phyloP scores from a whole-genome alignment of 92 coral and sea anemone genomes.

The Siderastrea siderea region DNA sequence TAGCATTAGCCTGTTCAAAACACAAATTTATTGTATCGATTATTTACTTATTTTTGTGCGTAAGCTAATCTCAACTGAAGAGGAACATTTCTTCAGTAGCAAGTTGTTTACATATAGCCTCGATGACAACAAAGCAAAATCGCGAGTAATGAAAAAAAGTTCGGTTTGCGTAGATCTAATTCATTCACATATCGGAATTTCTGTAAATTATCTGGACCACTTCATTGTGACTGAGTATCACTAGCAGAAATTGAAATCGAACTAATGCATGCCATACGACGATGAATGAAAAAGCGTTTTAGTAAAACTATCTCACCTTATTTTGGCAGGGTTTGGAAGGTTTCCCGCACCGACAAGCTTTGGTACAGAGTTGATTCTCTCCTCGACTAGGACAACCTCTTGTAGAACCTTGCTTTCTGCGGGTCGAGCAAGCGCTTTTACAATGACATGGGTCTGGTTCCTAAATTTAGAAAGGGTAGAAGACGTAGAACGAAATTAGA shows the following conservation, averaged over 20 bases:
- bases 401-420: slow-evolving; percentile 17
- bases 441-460: slow-evolving; percentile 21
- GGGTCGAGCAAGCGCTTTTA: slow-evolving; percentile 36
- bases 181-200: too few species aligned
- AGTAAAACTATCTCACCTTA: slow-evolving; percentile 28
- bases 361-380: slow-evolving; percentile 10
- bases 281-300: slow-evolving; percentile 19
- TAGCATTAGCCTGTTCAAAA: too few species aligned
- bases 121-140: too few species aligned
- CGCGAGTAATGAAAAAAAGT: too few species aligned
- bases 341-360: slow-evolving; percentile 37
- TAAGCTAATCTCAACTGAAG: too few species aligned
- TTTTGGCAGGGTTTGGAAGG: slow-evolving; percentile 41
- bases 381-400: slow-evolving; percentile 30
- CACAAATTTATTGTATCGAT: too few species aligned
- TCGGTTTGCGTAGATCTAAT: too few species aligned
- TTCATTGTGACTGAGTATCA: slow-evolving; percentile 23
- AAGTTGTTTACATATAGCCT: too few species aligned
- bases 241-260: neutral
- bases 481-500: neutral
- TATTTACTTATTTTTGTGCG: too few species aligned
- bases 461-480: slow-evolving; percentile 13
- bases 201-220: too few species aligned
- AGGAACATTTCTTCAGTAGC: too few species aligned
- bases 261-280: neutral